Evolutionary conservation across 2,797 vertebrate genomes (phyloP).

Genomic region (Coranthus polyacanthus): DNA sequence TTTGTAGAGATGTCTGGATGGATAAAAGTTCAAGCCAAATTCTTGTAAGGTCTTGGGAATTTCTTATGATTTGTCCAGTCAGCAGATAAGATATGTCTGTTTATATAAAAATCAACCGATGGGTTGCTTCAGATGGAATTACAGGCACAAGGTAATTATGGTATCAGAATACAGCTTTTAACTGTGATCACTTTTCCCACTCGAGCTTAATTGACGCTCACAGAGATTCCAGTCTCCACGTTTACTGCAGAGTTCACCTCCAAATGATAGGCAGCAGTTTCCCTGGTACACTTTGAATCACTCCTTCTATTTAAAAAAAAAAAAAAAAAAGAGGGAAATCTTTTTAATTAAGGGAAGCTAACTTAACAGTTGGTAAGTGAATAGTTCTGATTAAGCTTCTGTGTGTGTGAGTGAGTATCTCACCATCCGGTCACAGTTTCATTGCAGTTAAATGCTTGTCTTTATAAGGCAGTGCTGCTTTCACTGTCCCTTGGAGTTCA

Average conservation of each 20-base stretch:
- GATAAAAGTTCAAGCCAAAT: conserved; percentile 58
- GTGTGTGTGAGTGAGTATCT: neutral
- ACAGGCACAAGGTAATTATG: conserved; percentile 2
- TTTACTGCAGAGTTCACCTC: neutral
- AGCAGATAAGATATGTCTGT: conserved; percentile 36
- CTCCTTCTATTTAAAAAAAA: no score
- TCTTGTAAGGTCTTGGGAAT: conserved; percentile 65
- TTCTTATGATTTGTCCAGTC: conserved; percentile 31
- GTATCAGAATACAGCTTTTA: neutral
- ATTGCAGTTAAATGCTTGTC: conserved; percentile 55
- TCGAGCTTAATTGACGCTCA: conserved; percentile 7
- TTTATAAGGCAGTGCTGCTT: conserved; percentile 82
- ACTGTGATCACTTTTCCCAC: neutral
- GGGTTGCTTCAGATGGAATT: conserved; percentile 16
- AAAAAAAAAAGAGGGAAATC: no score
- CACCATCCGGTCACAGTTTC: conserved; percentile 8
- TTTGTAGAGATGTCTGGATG: conserved; percentile 47
- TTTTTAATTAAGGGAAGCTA: neutral
- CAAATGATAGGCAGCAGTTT: neutral
- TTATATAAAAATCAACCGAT: conserved; percentile 13
- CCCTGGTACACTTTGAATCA: no score
- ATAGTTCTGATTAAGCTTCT: neutral
- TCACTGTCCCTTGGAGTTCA: conserved; percentile 61
- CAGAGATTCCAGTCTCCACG: neutral
- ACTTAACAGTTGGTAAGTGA: neutral